phyloP scores from a whole-genome alignment of 23 tunicate genomes.

The Ascidia mentula region DNA sequence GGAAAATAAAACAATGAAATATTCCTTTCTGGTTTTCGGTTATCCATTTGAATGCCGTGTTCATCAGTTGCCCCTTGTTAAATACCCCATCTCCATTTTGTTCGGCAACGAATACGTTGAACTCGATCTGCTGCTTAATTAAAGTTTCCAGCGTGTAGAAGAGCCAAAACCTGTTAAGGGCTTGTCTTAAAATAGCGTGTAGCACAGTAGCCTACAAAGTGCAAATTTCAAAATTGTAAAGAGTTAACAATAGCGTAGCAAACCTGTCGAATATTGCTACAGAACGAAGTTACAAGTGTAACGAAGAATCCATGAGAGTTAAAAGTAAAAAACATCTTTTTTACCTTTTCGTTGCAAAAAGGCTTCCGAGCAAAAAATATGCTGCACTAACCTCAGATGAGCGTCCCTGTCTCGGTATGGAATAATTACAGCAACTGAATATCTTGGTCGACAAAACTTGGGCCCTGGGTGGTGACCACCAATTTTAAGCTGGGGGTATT shows the following conservation, averaged over 20 bases:
- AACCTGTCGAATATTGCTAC: too few species aligned
- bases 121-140: slow-evolving; percentile 41
- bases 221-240: too few species aligned
- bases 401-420: slow-evolving; percentile 65
- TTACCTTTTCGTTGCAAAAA: too few species aligned
- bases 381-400: slow-evolving; percentile 72
- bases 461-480: slow-evolving; percentile 65
- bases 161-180: slow-evolving; percentile 53
- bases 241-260: too few species aligned
- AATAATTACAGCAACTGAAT: slow-evolving; percentile 58
- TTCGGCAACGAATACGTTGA: slow-evolving; percentile 52
- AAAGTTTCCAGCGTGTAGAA: slow-evolving; percentile 47
- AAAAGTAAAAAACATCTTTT: too few species aligned
- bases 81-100: slow-evolving; percentile 48
- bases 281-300: too few species aligned
- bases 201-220: too few species aligned
- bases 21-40: neutral
- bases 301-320: too few species aligned
- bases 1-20: slow-evolving; percentile 56
- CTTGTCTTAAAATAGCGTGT: too few species aligned
- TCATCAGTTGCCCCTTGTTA: slow-evolving; percentile 77
- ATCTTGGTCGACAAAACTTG: slow-evolving; percentile 44
- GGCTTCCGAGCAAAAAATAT: too few species aligned
- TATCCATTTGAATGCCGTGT: slow-evolving; percentile 65
- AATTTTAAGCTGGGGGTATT: slow-evolving; percentile 11